Conservation (phyloP, 2,797 vertebrate species). For the Florisuga fusca region DNA sequence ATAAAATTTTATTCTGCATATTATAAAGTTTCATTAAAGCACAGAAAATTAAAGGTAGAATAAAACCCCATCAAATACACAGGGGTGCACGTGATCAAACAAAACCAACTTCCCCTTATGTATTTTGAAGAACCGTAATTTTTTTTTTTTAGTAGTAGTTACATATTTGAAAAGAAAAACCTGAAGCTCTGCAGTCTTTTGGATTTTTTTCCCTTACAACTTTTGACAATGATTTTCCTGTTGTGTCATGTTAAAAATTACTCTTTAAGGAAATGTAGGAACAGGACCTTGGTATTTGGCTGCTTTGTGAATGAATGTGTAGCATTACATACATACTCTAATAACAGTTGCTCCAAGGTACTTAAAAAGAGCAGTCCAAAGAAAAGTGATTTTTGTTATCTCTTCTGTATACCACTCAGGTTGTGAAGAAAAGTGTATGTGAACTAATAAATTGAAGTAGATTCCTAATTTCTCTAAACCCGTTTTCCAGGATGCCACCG, state of each 20-base stretch:
- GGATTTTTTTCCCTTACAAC: fast-evolving
- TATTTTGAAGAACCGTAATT: neutral
- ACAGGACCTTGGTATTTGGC: neutral
- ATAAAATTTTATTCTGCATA: neutral
- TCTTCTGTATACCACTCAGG: neutral
- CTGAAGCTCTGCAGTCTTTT: neutral
- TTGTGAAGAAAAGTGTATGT: neutral
- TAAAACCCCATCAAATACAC: neutral
- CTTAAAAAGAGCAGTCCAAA: neutral
- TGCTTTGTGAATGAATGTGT: neutral
- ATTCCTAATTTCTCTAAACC: neutral
- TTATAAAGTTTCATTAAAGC: neutral
- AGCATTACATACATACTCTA: neutral
- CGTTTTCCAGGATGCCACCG: neutral
- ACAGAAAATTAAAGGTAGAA: neutral
- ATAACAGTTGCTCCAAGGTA: neutral
- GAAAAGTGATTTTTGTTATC: neutral
- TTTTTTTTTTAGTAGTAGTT: neutral
- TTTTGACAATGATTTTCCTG: neutral
- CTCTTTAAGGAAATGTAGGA: neutral
- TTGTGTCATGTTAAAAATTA: neutral
- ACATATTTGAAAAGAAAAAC: neutral
- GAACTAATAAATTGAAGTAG: neutral
- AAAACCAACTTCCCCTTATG: neutral
- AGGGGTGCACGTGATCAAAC: neutral